These are phyloP conservation scores for Chloropsis cyanopogon DNA, from an alignment of 2,113 vertebrate genomes.

Conservation along the genomic window DNA sequence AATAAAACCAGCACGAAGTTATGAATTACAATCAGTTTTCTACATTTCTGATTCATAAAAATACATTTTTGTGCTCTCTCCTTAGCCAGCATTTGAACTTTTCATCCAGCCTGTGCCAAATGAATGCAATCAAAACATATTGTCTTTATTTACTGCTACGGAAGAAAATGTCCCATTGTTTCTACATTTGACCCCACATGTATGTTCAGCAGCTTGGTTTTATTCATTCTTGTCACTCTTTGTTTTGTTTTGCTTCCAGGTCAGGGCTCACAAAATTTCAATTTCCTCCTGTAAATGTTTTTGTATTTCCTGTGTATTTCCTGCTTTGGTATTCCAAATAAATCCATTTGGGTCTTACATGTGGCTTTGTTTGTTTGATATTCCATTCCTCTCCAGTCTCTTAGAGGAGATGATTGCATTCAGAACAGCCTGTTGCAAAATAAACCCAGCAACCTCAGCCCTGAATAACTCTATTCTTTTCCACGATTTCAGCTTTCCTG, in stretches of 20 bases:
- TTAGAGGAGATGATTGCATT: not conserved
- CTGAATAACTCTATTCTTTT: not conserved
- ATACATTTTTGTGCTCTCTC: not conserved
- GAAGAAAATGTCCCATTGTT: not conserved
- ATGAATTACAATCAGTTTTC: conserved; percentile 24
- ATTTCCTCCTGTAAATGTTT: not conserved
- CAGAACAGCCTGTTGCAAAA: not conserved
- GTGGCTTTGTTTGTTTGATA: not conserved
- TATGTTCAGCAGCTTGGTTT: not conserved
- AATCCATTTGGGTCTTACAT: not conserved
- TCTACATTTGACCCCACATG: not conserved
- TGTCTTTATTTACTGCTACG: not conserved
- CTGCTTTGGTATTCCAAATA: not conserved
- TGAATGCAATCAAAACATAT: not conserved
- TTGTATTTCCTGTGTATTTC: not conserved
- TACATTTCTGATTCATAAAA: conserved; percentile 30
- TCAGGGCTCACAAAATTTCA: not conserved
- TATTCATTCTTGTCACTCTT: not conserved
- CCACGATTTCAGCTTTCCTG: not conserved
- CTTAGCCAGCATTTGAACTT: conserved; percentile 14
- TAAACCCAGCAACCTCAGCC: not conserved
- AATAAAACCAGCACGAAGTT: conserved; percentile 18
- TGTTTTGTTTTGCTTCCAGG: not conserved
- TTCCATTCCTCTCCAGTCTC: not conserved
- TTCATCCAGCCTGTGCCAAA: not conserved